These are phyloP conservation scores for Apodemus speciosus DNA, from an alignment of 2,113 vertebrate genomes.

Conservation along the genomic window DNA sequence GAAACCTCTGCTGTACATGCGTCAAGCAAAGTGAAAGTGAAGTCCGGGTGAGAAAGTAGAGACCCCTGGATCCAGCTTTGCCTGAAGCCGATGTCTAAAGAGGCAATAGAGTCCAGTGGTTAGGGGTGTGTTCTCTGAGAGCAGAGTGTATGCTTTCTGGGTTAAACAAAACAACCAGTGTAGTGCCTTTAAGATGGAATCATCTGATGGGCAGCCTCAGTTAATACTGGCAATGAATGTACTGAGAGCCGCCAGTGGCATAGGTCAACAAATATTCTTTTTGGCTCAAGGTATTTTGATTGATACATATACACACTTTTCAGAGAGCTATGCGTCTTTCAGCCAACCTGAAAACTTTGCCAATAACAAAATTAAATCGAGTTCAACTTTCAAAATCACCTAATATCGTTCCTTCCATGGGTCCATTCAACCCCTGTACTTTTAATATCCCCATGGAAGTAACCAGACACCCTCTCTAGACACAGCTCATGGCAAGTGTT, in stretches of 20 bases:
- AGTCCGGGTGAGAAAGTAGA: not conserved
- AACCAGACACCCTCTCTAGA: not conserved
- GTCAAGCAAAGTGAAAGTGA: not conserved
- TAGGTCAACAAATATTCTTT: not conserved
- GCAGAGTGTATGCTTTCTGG: not conserved
- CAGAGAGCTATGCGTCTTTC: slow-evolving; percentile 17
- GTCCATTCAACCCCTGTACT: not conserved
- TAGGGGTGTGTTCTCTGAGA: not conserved
- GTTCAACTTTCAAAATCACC: slow-evolving; percentile 30
- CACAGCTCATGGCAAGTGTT: not conserved
- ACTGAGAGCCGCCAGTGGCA: not conserved
- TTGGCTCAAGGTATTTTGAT: slow-evolving; percentile 8
- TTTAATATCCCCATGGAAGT: slow-evolving; percentile 2
- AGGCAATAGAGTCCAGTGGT: not conserved
- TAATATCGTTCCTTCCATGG: not conserved
- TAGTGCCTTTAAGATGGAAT: not conserved
- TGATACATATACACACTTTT: not conserved
- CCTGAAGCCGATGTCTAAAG: slow-evolving; percentile 7
- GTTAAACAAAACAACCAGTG: not conserved
- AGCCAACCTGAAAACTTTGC: slow-evolving; percentile 33
- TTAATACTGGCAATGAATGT: not conserved
- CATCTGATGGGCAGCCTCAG: not conserved
- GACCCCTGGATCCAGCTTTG: slow-evolving; percentile 20
- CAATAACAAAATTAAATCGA: slow-evolving; percentile 41
- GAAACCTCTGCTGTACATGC: not conserved